These are phyloP conservation scores for Polyodon spathula DNA, from an alignment of 2,113 vertebrate species.

Conservation along the genomic window DNA sequence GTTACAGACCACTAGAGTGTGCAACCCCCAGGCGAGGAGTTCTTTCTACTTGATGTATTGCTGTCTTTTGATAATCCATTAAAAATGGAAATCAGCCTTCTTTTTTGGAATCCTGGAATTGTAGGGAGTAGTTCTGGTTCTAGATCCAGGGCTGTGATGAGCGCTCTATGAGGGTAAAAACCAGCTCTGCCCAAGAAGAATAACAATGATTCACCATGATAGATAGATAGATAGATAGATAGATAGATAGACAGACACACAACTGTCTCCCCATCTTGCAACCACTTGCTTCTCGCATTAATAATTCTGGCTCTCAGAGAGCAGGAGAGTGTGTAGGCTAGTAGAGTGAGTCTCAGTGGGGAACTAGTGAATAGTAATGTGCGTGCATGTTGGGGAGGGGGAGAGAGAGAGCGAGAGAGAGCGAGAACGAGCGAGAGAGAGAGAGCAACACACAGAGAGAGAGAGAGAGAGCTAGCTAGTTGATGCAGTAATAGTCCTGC, in stretches of 20 bases:
- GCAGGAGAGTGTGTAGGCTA: constrained; percentile 47
- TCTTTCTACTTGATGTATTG: constrained; percentile 61
- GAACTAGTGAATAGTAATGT: constrained; percentile 59
- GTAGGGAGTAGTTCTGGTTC: too few relatives aligned
- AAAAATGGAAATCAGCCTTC: too few relatives aligned
- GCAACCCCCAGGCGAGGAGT: constrained; percentile 54
- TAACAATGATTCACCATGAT: neutral
- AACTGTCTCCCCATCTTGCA: constrained; percentile 2
- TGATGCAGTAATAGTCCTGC: constrained; percentile 33
- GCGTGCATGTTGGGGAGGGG: constrained; percentile 46
- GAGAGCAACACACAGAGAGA: too few relatives aligned
- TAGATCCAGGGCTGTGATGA: neutral
- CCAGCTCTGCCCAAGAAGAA: neutral
- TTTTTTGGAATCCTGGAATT: too few relatives aligned
- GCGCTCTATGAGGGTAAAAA: neutral
- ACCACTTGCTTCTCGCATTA: constrained; percentile 35
- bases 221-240: constrained; percentile 1
- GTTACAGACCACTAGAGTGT: constrained; percentile 51
- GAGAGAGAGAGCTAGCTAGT: constrained; percentile 13
- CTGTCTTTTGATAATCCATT: constrained; percentile 13
- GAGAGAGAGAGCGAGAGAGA: constrained; percentile 17
- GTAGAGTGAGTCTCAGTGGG: constrained; percentile 47
- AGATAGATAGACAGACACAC: neutral
- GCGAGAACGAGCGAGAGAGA: constrained; percentile 15
- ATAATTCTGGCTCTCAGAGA: constrained; percentile 48